Conservation (phyloP, 2,888 invertebrate genomes). For the Caenorhabditis angaria region DNA sequence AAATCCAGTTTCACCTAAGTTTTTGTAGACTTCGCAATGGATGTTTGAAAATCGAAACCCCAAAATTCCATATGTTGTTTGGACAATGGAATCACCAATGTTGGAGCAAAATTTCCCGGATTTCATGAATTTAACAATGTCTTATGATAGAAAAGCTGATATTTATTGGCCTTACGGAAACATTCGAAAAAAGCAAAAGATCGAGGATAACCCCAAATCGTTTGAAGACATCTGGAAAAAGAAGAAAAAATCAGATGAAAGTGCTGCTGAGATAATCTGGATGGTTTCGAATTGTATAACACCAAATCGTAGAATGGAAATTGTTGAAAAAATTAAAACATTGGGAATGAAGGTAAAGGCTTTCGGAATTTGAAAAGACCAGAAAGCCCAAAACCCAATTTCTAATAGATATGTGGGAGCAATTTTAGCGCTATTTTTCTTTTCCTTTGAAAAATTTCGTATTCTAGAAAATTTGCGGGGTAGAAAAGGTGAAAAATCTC, state of each 20-base stretch:
- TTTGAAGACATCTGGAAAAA: constrained; percentile 2
- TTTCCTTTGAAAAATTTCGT: not conserved
- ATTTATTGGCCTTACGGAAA: not conserved
- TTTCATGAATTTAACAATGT: not conserved
- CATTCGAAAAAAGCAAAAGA: not conserved
- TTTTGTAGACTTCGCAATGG: no score
- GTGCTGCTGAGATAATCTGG: not conserved
- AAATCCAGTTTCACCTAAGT: no score
- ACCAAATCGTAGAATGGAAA: not conserved
- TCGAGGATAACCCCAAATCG: not conserved
- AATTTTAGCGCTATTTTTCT: no score
- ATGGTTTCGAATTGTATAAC: constrained; percentile 9
- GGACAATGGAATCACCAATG: no score
- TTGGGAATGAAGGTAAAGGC: not conserved
- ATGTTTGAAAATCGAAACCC: no score
- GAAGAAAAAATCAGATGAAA: constrained; percentile 4
- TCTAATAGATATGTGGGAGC: no score
- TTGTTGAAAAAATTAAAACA: not conserved
- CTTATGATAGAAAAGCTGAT: not conserved
- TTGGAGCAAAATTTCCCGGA: not conserved
- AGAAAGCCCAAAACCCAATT: no score
- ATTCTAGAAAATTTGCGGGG: no score
- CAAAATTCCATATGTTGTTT: no score
- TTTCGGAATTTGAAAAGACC: no score
- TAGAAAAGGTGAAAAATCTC: no score